A percentile compares a stretch with the other conserved stretches of the same genome.
Evolutionary conservation across 1,140 invertebrate species (phyloP).

Genomic region (Armadillidium nasatum): DNA sequence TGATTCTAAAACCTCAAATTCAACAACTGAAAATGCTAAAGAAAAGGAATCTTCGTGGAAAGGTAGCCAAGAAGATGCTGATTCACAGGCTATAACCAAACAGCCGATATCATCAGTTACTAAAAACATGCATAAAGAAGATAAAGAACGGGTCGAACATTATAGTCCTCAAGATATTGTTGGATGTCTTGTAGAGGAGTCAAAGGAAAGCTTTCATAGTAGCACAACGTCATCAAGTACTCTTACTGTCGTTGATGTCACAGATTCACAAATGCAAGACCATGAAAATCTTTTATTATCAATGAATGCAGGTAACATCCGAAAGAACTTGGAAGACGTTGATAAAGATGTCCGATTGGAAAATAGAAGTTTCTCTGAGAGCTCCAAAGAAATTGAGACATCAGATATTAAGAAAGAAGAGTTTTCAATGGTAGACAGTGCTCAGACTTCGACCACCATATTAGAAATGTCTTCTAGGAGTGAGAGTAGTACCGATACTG

Average conservation of each 20-base stretch:
- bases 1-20: not conserved
- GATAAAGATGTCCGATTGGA: not conserved
- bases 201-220: not conserved
- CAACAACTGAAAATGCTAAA: not conserved
- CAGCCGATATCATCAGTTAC: not conserved
- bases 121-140: not conserved
- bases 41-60: not conserved
- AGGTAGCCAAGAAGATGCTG: not conserved
- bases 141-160: not conserved
- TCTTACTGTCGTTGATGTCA: not conserved
- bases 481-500: constrained; percentile 20
- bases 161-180: not conserved
- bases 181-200: not conserved
- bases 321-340: not conserved
- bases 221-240: constrained; percentile 3
- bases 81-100: not conserved
- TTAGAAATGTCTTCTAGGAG: constrained; percentile 39
- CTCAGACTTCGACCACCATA: constrained; percentile 45
- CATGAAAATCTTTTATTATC: not conserved
- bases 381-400: not conserved
- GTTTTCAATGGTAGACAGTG: not conserved
- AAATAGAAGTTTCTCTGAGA: not conserved
- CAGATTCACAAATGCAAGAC: not conserved
- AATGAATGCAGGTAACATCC: not conserved
- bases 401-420: not conserved